Evolutionary conservation across 1,140 invertebrate species (phyloP).

Genomic region (Aphelenchoides fujianensis): DNA sequence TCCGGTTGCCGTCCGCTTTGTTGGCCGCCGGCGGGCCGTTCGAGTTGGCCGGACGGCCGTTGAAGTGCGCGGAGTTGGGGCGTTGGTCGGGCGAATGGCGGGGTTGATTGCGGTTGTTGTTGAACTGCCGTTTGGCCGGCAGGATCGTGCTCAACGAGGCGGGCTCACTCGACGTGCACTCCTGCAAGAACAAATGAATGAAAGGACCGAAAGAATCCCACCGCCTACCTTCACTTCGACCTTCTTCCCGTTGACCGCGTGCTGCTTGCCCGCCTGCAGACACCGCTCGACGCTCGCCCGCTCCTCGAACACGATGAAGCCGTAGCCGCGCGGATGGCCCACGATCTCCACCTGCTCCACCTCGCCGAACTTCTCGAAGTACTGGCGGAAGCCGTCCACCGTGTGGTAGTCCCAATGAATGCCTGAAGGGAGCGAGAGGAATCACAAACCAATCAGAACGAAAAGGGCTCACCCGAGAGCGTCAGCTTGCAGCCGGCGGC

Average conservation of each 20-base stretch:
- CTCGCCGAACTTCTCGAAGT: constrained; percentile 51
- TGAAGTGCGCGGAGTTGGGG: background rate
- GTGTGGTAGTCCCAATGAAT: constrained; percentile 53
- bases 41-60: background rate
- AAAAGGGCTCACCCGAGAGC: constrained; percentile 42
- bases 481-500: constrained; percentile 43
- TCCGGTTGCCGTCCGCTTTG: too few relatives aligned
- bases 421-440: constrained; percentile 27
- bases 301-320: constrained; percentile 50
- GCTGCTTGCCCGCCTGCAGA: constrained; percentile 26
- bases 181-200: background rate
- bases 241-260: constrained; percentile 42
- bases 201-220: constrained; percentile 18
- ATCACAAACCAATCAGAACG: background rate
- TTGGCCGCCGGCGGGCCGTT: too few relatives aligned
- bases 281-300: constrained; percentile 31
- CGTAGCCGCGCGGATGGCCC: constrained; percentile 44
- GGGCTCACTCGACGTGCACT: background rate
- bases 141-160: background rate
- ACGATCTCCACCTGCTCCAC: constrained; percentile 54
- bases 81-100: background rate
- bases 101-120: background rate
- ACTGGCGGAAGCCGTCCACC: constrained; percentile 46
- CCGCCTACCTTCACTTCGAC: constrained; percentile 41
- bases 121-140: constrained; percentile 3